Percentiles rank a stretch among this genome's conserved stretches.
These are phyloP conservation scores for Lottia gigantea DNA, from an alignment of 2,888 invertebrate genomes.

Conservation along the genomic window DNA sequence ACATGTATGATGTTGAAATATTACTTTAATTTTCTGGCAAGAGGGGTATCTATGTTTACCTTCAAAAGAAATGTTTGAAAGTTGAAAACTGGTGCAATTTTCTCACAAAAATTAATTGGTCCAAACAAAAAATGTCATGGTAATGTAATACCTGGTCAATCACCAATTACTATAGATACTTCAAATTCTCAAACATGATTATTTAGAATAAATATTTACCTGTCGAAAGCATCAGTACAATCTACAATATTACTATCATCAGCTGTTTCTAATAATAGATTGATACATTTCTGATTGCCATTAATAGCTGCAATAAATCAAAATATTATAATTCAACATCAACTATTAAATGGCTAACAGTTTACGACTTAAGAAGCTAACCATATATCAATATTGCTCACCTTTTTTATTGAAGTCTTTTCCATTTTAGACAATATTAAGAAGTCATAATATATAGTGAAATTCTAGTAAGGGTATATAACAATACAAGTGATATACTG, in stretches of 20 bases:
- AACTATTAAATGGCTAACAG: background rate
- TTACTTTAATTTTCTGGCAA: too few species aligned
- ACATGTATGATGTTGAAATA: background rate
- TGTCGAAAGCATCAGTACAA: constrained; percentile 62
- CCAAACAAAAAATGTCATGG: too few species aligned
- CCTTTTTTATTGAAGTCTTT: too few species aligned
- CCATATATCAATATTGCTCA: background rate
- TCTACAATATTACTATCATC: constrained; percentile 65
- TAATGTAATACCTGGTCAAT: too few species aligned
- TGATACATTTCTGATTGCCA: constrained; percentile 73
- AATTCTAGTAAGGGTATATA: too few species aligned
- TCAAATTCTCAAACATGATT: too few species aligned
- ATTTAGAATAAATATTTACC: constrained; percentile 40
- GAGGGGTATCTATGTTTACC: too few species aligned
- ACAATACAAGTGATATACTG: too few species aligned
- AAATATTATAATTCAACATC: constrained; percentile 1
- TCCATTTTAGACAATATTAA: background rate
- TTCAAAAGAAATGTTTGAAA: too few species aligned
- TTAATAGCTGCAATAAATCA: constrained; percentile 67
- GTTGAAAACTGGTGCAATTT: too few species aligned
- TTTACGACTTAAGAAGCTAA: background rate
- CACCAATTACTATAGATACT: too few species aligned
- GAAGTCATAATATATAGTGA: background rate
- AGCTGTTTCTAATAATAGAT: constrained; percentile 70
- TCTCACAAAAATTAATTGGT: too few species aligned